A percentile compares a stretch with the other conserved stretches of the same genome.
phyloP scores from a whole-genome alignment of 2,113 vertebrate genomes.

The Cettia cetti region DNA sequence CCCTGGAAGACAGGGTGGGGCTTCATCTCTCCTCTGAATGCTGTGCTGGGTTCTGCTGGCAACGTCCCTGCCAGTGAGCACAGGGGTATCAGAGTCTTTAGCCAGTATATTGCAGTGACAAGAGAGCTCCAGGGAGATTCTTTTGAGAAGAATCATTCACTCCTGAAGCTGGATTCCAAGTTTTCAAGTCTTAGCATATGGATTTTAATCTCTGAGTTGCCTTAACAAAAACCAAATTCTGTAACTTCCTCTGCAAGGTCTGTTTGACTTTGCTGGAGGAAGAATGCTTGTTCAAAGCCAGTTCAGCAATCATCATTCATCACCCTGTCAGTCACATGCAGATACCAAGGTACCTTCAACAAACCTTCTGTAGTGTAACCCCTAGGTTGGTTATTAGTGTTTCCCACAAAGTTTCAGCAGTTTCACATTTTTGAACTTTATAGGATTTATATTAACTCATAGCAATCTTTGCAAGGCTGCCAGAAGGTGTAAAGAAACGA shows the following conservation, averaged over 20 bases:
- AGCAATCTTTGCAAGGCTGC: slow-evolving; percentile 29
- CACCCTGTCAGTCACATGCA: background rate
- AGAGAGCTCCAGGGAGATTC: background rate
- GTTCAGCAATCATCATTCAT: slow-evolving; percentile 36
- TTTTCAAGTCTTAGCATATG: background rate
- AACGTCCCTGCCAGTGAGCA: background rate
- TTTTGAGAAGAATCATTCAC: background rate
- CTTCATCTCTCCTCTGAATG: background rate
- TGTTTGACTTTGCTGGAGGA: slow-evolving; percentile 46
- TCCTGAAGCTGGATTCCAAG: background rate
- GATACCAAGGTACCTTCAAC: slow-evolving; percentile 11
- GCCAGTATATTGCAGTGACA: background rate
- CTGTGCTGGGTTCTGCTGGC: background rate
- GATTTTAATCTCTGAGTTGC: background rate
- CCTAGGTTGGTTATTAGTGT: background rate
- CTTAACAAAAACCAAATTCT: background rate
- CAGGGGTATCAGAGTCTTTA: background rate
- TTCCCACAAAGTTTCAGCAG: slow-evolving; percentile 37
- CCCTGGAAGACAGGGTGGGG: background rate
- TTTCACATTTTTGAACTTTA: slow-evolving; percentile 12
- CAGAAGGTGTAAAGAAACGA: slow-evolving; percentile 27
- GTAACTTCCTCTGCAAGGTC: background rate
- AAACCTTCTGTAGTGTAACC: background rate
- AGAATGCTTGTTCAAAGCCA: background rate
- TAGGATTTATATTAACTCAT: slow-evolving; percentile 57